These are phyloP conservation scores for Diadophis punctatus DNA, from an alignment of 2,113 vertebrate genomes.

Conservation along the genomic window DNA sequence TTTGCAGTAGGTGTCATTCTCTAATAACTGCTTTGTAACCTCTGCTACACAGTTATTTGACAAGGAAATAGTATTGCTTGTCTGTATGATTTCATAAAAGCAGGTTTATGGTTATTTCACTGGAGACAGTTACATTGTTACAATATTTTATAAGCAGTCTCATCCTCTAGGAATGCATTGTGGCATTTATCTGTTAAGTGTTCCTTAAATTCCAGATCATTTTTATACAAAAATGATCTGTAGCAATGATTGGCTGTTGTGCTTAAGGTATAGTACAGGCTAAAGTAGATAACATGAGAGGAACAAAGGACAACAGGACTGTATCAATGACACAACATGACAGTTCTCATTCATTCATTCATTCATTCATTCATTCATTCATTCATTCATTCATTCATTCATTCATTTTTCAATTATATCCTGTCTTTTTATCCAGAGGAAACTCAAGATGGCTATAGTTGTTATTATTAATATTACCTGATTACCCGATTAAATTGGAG, in stretches of 20 bases:
- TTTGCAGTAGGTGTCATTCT: background rate
- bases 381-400: background rate
- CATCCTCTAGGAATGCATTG: background rate
- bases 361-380: background rate
- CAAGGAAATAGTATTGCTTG: background rate
- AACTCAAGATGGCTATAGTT: background rate
- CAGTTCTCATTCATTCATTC: background rate
- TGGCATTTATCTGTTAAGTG: background rate
- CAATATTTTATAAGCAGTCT: background rate
- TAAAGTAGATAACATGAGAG: background rate
- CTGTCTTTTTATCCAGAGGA: background rate
- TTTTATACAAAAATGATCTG: background rate
- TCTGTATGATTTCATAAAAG: background rate
- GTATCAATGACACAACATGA: background rate
- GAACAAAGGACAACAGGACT: background rate
- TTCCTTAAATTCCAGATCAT: background rate
- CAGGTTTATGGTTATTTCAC: constrained; percentile 11
- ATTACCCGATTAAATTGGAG: background rate
- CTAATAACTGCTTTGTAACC: background rate
- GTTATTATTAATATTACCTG: background rate
- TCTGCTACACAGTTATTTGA: background rate
- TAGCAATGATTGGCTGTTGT: background rate
- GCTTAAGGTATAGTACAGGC: background rate
- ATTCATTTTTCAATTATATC: background rate
- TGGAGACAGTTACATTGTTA: background rate